Conservation (phyloP, 2,797 vertebrate species). For the Tokudaia muenninki region DNA sequence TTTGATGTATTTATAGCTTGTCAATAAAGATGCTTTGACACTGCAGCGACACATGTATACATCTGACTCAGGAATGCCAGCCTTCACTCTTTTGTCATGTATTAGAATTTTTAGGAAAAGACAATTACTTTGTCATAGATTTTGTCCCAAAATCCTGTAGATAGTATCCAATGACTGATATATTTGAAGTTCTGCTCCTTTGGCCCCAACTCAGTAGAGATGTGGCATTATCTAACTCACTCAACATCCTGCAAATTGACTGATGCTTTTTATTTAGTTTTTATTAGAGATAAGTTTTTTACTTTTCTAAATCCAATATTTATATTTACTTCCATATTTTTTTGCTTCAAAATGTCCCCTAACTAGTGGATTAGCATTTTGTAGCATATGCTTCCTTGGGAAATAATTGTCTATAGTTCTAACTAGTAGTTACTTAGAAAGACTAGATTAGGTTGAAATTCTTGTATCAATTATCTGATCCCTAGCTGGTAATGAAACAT, state of each 20-base stretch:
- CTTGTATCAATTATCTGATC: background rate
- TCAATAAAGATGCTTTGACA: background rate
- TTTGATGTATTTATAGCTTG: background rate
- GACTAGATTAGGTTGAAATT: background rate
- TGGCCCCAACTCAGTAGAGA: background rate
- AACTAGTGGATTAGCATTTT: background rate
- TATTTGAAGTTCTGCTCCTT: background rate
- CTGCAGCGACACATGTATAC: background rate
- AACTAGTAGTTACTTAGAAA: background rate
- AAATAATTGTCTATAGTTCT: background rate
- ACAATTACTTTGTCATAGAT: background rate
- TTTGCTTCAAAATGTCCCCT: background rate
- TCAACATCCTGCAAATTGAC: rapidly evolving
- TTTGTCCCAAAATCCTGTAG: background rate
- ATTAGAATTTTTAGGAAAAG: background rate
- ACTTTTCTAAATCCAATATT: conserved; percentile 17
- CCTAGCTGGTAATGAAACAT: background rate
- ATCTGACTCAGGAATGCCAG: background rate
- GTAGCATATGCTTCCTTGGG: background rate
- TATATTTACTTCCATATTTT: background rate
- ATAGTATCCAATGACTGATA: background rate
- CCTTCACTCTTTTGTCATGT: background rate
- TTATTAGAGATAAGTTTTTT: background rate
- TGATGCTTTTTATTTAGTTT: background rate
- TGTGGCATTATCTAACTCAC: background rate